Base-by-base conservation (phyloP, 2,113 vertebrate species). In the Hippocampus zosterae region DNA sequence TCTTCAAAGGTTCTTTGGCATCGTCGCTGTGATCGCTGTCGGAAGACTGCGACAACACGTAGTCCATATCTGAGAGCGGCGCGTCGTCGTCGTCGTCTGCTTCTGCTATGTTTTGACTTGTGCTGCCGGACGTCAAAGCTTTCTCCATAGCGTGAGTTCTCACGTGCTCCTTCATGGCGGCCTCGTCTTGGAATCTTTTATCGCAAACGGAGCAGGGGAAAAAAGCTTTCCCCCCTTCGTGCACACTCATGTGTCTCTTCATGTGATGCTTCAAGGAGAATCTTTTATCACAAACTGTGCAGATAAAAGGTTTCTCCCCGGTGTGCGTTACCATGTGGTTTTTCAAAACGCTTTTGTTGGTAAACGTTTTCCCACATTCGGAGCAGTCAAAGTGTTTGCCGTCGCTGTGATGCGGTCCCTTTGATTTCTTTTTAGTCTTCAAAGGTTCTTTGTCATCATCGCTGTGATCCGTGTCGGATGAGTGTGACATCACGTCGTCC, bases 401-500 rank as follows among this genome's bases (percentile, higher is more conserved):
- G 52, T 55, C 52, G n/a, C 8, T 10, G 52, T 9, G 52, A 10
- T n/a, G 52, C 21, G 10, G 1, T 10, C 9, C 52, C 10, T 23
- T 55, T 0, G 52, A 55, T 10, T 19, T 18, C 13, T 60, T 19
- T 3, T 40, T 41, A 2, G 33, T 62, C 33, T 40, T 40, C 8
- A n/a, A 3, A 12, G 33, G 8, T 40, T 62, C 60, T 62, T 21
- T 41, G 33, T 19, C 16, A 4, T 62, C 60, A 29, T 62, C 18
- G 57, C 57, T 60, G 60, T 41, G 33, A 62, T 41, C 33, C 3
- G 60, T 41, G 16, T 62, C 60, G 16, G 60, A 62, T 9, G 33
- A 62, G 33, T n/a, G 60, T 62, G 60, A 62, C 60, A 62, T 62
- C 60, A n/a, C 6, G 60, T 40, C 60, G 8, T 62, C 60, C 18